A percentile compares a stretch with the other conserved stretches of the same genome.
phyloP scores from a whole-genome alignment of 2,888 invertebrate species.

The Thecocarcelia acutangulata region DNA sequence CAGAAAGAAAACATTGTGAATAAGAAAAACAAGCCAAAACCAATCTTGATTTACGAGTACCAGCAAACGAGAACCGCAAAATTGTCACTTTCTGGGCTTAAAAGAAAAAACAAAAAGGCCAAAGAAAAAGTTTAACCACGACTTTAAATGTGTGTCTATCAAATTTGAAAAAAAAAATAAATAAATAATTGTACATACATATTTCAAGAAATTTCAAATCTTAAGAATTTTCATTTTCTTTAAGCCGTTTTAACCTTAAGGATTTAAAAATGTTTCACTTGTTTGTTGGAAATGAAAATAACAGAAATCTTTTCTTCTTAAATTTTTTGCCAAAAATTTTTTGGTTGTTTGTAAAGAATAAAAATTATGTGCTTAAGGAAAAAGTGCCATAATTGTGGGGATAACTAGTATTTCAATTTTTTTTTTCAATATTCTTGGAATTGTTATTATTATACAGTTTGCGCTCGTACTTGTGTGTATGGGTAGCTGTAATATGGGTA shows the following conservation, averaged over 20 bases:
- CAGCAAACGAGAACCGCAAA: conserved; percentile 55
- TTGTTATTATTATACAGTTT: neutral
- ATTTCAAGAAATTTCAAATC: conserved; percentile 7
- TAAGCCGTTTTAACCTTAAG: conserved; percentile 45
- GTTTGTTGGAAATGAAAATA: conserved; percentile 12
- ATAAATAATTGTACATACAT: neutral
- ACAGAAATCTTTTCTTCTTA: conserved; percentile 41
- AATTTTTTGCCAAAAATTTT: conserved; percentile 11
- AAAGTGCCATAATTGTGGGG: neutral
- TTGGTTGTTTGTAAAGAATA: neutral
- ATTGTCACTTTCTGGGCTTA: conserved; percentile 64
- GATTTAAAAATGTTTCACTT: conserved; percentile 20
- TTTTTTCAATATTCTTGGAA: conserved; percentile 1
- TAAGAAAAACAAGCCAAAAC: conserved; percentile 11
- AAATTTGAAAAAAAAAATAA: neutral
- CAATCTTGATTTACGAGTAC: conserved; percentile 50
- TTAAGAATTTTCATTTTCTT: conserved; percentile 8
- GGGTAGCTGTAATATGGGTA: conserved; percentile 30
- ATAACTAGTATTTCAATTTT: conserved; percentile 26
- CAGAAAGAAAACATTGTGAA: conserved; percentile 5
- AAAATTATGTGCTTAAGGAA: neutral
- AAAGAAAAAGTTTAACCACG: neutral
- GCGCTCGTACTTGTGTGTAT: conserved; percentile 11
- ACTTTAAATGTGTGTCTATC: neutral
- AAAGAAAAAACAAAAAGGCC: conserved; percentile 19